Conservation (phyloP, 2,113 vertebrate species). For the Platysternon megacephalum region DNA sequence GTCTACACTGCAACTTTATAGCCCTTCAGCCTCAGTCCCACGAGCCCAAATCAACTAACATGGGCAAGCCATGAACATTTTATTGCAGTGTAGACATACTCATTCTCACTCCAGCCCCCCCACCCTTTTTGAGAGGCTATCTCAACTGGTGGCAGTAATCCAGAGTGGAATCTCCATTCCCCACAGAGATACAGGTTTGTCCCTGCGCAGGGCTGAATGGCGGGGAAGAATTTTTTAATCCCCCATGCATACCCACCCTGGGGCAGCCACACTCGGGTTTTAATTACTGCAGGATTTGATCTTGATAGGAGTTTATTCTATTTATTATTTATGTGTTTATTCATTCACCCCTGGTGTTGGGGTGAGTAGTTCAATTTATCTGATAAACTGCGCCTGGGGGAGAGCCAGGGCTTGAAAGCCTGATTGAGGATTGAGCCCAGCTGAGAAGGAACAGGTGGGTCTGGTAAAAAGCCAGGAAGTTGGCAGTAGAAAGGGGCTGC, state of each 20-base stretch:
- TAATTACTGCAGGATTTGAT: not conserved
- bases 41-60: not conserved
- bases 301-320: fast-evolving
- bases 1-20: not conserved
- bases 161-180: not conserved
- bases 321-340: not conserved
- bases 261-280: not conserved
- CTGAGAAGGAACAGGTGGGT: not conserved
- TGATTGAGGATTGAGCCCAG: not conserved
- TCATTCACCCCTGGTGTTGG: not conserved
- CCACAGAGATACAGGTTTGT: not conserved
- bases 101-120: not conserved
- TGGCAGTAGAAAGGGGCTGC: not conserved
- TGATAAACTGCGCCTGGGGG: not conserved
- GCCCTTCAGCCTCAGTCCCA: not conserved
- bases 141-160: not conserved
- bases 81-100: not conserved
- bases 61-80: not conserved
- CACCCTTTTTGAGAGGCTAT: not conserved
- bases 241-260: fast-evolving
- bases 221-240: not conserved
- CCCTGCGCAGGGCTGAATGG: not conserved
- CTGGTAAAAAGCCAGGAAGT: not conserved
- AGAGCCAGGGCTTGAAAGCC: not conserved
- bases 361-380: not conserved